Evolutionary conservation across 2,797 vertebrate species (phyloP), one percentile per base, ranked within the genome.

Genomic region (Odontamblyopus rebecca): DNA sequence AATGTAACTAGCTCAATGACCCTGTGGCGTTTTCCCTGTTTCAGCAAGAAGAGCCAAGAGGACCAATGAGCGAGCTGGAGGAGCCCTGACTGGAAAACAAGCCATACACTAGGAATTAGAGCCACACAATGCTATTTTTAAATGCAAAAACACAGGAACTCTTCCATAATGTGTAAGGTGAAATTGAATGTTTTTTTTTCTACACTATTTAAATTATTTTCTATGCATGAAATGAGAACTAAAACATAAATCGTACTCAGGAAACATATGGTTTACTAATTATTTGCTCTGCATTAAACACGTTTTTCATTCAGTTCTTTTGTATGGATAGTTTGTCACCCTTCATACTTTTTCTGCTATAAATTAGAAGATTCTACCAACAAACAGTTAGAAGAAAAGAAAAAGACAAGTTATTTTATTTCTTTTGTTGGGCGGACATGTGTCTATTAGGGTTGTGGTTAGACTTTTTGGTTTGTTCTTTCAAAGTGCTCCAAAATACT

Each of bases 231-330:
- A 83, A 77, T 61, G 68, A 61, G 72, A 82, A 83, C 68, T 60
- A 77, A 61, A 86, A 87, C 77, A 85, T 73, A 86, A 54, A 50
- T 67, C 50, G 27, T 51, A 67, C 90, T 93, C 91, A 90, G 89
- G 90, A 84, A 67, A 79, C 59, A 65, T 65, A 61, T 67, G 38
- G 74, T 62, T 65, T 81, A 86, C 87, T 86, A 88, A 85, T 91
- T 75, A 87, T 90, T 87, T 80, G 71, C 89, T 91, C 93, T 91
- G 91, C 91, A 92, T 90, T 93, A 95, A 92, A 89, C 94, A 97
- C 96, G 94, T 95, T 95, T 91, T 89, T 94, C 82, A 89, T 74
- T 68, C 80, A 76, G 71, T 61, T 67, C 77, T 71, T 72, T 57
- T 76, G 44, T 67, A 2, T 62, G 16, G 18, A 1, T 5, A 19